Evolutionary conservation across 2,888 invertebrate species (phyloP), one percentile per base, ranked within the genome.

Genomic region (Drosophila suboccidentalis): DNA sequence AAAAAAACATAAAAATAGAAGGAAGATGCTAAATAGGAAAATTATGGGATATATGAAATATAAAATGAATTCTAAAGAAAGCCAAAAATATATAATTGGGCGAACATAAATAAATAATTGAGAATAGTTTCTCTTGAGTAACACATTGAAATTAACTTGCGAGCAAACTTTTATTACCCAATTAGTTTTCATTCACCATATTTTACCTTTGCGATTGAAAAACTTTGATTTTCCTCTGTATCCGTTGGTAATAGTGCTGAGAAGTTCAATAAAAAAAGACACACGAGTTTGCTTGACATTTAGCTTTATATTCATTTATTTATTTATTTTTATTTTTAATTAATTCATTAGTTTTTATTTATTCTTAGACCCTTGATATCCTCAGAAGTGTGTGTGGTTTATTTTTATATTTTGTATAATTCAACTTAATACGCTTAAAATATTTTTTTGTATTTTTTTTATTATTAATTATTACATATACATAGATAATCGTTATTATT

Each of bases 291-390:
- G 61, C 54, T 84, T 85, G 78, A 86, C 86, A 86, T 89, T 83
- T 89, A 86, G 82, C 82, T 90, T 85, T 89, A 86, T 89, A 89
- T 87, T 86, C 83, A 86, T 86, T 86, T 82, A 75, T 78, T 80
- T 87, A 88, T 87, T 91, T 90, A 82, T 89, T 85, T 78, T 81
- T 87, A 88, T 88, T 91, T 90, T 83, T 90, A 87, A 90, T 90
- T 87, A 89, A 91, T 92, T 91, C 90, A 91, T 84, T 84, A 84
- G 84, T 83, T 91, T 91, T 73, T 82, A 89, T 92, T 91, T 91
- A 86, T 86, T 87, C 90, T 91, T 92, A 92, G 92, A 92, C 92
- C 92, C 92, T 92, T 92, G 92, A 92, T 92, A 92, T 92, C 92
- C 92, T 92, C 92, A 92, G 92, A 90, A 90, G 81, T 86, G 82